A percentile compares a stretch with the other conserved stretches of the same genome.
These are phyloP conservation scores for Mycalesis mineus DNA, from an alignment of 2,888 invertebrate species.

Conservation along the genomic window DNA sequence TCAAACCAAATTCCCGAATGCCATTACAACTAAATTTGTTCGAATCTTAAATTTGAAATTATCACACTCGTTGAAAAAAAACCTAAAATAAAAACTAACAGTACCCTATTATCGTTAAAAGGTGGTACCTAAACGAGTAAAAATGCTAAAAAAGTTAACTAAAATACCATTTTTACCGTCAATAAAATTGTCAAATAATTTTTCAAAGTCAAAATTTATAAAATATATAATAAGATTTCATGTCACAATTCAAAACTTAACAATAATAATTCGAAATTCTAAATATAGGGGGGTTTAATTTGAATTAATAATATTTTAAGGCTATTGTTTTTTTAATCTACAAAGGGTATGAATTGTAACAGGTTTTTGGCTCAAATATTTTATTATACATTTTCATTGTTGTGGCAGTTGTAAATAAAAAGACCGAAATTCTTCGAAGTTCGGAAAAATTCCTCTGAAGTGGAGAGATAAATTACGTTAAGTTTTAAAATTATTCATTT, in stretches of 20 bases:
- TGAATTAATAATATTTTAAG: slow-evolving; percentile 11
- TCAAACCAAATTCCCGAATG: slow-evolving; percentile 19
- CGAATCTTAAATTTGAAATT: slow-evolving; percentile 32
- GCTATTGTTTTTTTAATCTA: slow-evolving; percentile 4
- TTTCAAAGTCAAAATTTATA: slow-evolving; percentile 4
- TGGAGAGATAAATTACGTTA: no score
- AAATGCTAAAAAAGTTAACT: slow-evolving; percentile 29
- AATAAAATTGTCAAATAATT: slow-evolving; percentile 2
- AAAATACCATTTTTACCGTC: slow-evolving; percentile 23
- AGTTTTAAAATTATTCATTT: no score
- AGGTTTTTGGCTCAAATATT: slow-evolving; percentile 4
- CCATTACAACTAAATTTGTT: slow-evolving; percentile 32
- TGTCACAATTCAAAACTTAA: slow-evolving; percentile 9
- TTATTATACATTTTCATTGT: no score
- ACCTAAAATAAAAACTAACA: slow-evolving; percentile 25
- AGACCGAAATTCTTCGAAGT: no score
- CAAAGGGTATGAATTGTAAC: slow-evolving; percentile 6
- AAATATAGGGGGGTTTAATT: slow-evolving; percentile 8
- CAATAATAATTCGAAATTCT: slow-evolving; percentile 3
- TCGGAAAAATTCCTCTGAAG: no score
- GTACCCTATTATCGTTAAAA: slow-evolving; percentile 22
- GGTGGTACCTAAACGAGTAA: slow-evolving; percentile 32
- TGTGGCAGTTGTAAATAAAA: neutral
- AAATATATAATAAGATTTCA: neutral
- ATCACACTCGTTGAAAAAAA: slow-evolving; percentile 36